Base-by-base conservation (phyloP, 2,888 invertebrate species). In the Drosophila birchii region DNA sequence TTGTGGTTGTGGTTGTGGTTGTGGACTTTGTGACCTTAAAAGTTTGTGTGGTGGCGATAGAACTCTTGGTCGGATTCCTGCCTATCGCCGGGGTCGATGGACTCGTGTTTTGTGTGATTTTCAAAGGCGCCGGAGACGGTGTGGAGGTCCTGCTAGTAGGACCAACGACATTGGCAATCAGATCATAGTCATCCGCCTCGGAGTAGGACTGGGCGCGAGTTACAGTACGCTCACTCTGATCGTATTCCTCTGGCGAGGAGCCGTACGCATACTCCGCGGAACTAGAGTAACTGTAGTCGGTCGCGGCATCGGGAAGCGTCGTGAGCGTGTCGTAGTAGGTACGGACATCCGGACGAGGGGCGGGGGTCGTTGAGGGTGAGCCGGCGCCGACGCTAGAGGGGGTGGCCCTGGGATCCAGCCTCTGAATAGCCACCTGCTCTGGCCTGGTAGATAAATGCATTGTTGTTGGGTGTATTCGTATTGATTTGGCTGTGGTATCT, bases 41-140 rank as follows among this genome's bases (percentile, higher is more conserved):
- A 58, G 70, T 78, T 78, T 71, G 76, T 69, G 92, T 89, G 88
- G 93, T 92, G 53, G 93, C 92, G 93, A 74, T 71, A 51, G 75
- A 76, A 51, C 71, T 84, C 57, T 79, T 81, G 45, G 72, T 79
- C 57, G 82, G 81, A 91, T 93, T 80, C 51, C 63, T 71, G 63
- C 44, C 55, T 56, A 59, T 61, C 47, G 60, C 56, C 44, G 67
- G 51, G 14, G 75, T 75, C 38, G 79, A 43, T 60, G 77, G 41
- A 60, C 79, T 72, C 14, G 38, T 55, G 32, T 49, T 56, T 39
- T 80, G 44, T 39, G 55, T 23, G 11, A 41, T 14, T 63, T 70
- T 69, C 20, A 70, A 61, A 47, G 93, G 91, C 78, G 93, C 93
- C 18, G 67, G 51, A 23, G 51, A 53, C 39, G 60, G 69, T 29